phyloP scores from a whole-genome alignment of 2,888 invertebrate species.

The Sinohyriopsis cumingii region DNA sequence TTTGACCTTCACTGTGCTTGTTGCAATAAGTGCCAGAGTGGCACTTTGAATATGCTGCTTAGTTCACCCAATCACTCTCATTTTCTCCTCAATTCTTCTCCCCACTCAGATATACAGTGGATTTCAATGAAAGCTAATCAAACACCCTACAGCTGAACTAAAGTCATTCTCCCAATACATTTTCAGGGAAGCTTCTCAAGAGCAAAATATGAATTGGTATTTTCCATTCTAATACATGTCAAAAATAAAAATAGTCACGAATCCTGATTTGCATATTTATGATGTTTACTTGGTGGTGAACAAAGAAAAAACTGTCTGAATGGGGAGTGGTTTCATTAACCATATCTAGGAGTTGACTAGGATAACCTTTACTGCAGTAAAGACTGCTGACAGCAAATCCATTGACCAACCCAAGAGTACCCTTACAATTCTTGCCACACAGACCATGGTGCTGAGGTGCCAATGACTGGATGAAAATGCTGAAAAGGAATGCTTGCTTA shows the following conservation, averaged over 20 bases:
- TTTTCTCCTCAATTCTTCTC: slow-evolving; percentile 26
- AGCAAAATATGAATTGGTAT: slow-evolving; percentile 19
- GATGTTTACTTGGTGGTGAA: too few species aligned
- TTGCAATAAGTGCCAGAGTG: slow-evolving; percentile 25
- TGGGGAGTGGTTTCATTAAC: too few species aligned
- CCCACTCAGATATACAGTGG: slow-evolving; percentile 40
- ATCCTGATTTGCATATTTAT: too few species aligned
- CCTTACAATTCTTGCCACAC: too few species aligned
- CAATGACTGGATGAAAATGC: too few species aligned
- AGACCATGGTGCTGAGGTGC: too few species aligned
- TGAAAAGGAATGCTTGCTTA: too few species aligned
- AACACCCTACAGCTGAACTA: slow-evolving; percentile 9
- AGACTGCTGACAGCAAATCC: too few species aligned
- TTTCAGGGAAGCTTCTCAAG: slow-evolving; percentile 29
- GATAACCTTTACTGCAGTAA: too few species aligned
- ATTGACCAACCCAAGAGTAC: too few species aligned
- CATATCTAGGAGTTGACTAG: too few species aligned
- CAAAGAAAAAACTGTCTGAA: too few species aligned
- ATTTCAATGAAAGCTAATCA: slow-evolving; percentile 30
- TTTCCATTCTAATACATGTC: slow-evolving; percentile 7
- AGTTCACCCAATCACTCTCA: slow-evolving; percentile 17
- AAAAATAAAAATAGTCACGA: neutral
- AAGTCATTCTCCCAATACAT: slow-evolving; percentile 25
- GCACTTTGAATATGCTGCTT: slow-evolving; percentile 18
- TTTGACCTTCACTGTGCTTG: slow-evolving; percentile 18